Base-by-base conservation (phyloP, 2,113 vertebrate genomes). In the Mastomys natalensis region DNA sequence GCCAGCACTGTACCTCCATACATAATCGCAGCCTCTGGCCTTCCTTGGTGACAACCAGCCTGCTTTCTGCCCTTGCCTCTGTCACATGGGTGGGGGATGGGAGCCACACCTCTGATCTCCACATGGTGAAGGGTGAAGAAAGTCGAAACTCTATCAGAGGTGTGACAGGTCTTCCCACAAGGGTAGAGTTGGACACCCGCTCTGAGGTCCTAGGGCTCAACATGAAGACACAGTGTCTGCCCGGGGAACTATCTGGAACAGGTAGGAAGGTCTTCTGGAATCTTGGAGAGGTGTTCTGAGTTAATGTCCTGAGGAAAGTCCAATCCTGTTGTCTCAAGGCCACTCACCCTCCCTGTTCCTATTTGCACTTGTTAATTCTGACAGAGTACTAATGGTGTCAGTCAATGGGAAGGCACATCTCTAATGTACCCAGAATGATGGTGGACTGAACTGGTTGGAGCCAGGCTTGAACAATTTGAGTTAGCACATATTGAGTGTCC, bases 91-190 rank as follows among this genome's bases (percentile, higher is more conserved):
- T 85, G 97, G 98, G 97, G 97, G 37, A 93, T 95, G 98, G 97
- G 94, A 66, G 92, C 96, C 60, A 45, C 82, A 96, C 94, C 80
- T 74, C 95, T 96, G 98, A 97, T 96, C 96, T 94, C 95, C 26
- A 1, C 91, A 55, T 58, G 43, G 86, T 88, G 97, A 96, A 98
- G 98, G 97, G 82, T 91, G 97, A 97, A 98, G 98, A 98, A 99
- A 98, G 97, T 97, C 96, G 62, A 80, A 98, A 64, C 97, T 91
- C 96, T 92, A 97, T 97, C 97, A 98, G 96, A 98, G 97, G 95
- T 97, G 97, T 95, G 80, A 96, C 93, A 68, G 17, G 60, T 68
- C 45, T 91, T 97, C 64, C 96, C 97, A 95, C 94, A 78, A 62
- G 26, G 43, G 76, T 64, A 34, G 81, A 86, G 88, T 31, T 72